Evolutionary conservation across 2,113 vertebrate species (phyloP), one percentile per base, ranked within the genome.

Genomic region (Zapus hudsonius): DNA sequence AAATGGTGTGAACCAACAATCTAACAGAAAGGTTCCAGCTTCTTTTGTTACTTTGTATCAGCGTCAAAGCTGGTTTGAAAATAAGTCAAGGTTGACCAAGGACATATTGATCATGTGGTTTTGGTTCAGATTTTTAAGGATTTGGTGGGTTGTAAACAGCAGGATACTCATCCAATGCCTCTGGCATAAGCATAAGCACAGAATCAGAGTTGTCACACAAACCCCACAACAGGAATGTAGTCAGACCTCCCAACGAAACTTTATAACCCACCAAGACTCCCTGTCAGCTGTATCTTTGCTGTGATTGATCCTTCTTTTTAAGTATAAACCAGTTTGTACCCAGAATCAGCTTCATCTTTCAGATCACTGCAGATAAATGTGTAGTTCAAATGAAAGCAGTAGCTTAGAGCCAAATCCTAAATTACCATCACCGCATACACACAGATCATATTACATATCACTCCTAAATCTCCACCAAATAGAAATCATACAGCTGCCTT

Each of bases 71-170:
- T 92, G 31, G n/a, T 78, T 86, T 95, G n/a, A 92, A 86, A 44
- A 83, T 82, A n/a, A 59, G 3, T 75, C 4, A 79, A 63, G 47
- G 64, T 75, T 80, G 67, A 64, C 87, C 38, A 87, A 64, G 52
- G 59, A 92, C 82, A 69, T 90, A 61, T 67, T 57, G 42, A 76
- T 76, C 64, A n/a, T 3, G 23, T 42, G 33, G 20, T n/a, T 90
- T 90, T 66, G 15, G 42, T 83, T 95, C 42, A 87, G 8, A 5
- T 82, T 89, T 83, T 96, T 76, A 92, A 91, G 57, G 47, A 92
- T 36, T 75, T 93, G 66, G 6, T 79, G 94, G 67, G 47, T 76
- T 91, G 29, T 38, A 93, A 52, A 84, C 91, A 84, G 52, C 5
- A 63, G 38, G 4, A 20, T 83, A 55, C 47, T 89, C 15, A 4